Evolutionary conservation across 2,113 vertebrate species (phyloP).

Genomic region (Clarias macrocephalus): DNA sequence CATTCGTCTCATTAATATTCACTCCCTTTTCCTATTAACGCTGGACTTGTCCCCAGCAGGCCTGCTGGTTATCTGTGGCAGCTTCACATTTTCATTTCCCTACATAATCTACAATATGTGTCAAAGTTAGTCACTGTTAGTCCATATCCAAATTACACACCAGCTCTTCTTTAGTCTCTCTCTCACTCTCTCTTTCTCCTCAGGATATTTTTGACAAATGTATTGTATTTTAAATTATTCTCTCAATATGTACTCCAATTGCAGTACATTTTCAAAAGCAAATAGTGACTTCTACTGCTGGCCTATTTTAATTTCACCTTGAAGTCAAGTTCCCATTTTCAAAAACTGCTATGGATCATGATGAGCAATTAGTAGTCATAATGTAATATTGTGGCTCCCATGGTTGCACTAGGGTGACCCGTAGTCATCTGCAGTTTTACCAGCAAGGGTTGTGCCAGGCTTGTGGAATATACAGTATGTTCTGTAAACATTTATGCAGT

Average conservation of each 20-base stretch:
- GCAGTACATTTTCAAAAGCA: background rate
- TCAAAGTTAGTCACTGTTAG: conserved; percentile 3
- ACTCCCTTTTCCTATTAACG: background rate
- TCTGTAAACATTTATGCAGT: too few relatives aligned
- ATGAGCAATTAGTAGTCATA: too few relatives aligned
- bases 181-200: background rate
- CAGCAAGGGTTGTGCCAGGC: too few relatives aligned
- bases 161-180: background rate
- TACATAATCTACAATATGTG: background rate
- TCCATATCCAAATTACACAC: conserved; percentile 4
- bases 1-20: background rate
- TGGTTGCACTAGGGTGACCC: too few relatives aligned
- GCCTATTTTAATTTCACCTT: background rate
- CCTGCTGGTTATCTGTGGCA: conserved; percentile 16
- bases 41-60: conserved; percentile 10
- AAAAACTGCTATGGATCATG: too few relatives aligned
- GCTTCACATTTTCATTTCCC: conserved; percentile 6
- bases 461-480: too few relatives aligned
- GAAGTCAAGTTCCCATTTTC: background rate
- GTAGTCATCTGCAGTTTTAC: too few relatives aligned
- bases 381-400: too few relatives aligned
- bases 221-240: background rate
- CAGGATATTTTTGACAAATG: background rate
- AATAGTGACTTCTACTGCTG: background rate
- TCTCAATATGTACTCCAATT: background rate